Evolutionary conservation across 2,797 vertebrate species (phyloP).

Genomic region (Echeneis naucrates): DNA sequence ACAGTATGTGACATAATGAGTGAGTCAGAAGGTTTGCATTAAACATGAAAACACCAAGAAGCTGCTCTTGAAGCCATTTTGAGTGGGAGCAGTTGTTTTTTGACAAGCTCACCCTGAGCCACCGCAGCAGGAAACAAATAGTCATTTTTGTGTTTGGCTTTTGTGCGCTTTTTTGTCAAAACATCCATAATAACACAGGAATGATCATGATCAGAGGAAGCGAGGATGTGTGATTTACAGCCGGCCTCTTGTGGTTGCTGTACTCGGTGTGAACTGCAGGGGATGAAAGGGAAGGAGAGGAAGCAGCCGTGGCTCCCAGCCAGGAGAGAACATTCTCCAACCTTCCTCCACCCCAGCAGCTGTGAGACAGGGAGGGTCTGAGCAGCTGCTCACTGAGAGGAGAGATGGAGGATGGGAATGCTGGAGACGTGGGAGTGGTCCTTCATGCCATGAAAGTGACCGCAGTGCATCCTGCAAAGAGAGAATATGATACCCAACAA

Average conservation of each 20-base stretch:
- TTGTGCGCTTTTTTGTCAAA: neutral
- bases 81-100: neutral
- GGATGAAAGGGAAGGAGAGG: conserved; percentile 54
- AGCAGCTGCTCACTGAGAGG: conserved; percentile 74
- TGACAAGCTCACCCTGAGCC: too few species aligned
- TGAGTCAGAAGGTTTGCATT: neutral
- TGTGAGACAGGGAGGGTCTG: conserved; percentile 67
- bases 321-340: conserved; percentile 54
- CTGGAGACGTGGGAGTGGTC: conserved; percentile 69
- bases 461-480: conserved; percentile 39
- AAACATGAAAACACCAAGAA: conserved; percentile 11
- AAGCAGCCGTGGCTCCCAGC: conserved; percentile 49
- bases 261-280: conserved; percentile 38
- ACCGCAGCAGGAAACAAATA: neutral
- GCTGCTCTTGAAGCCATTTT: conserved; percentile 1
- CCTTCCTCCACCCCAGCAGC: conserved; percentile 62
- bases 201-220: neutral
- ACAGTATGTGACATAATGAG: conserved; percentile 5
- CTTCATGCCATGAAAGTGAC: conserved; percentile 48
- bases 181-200: neutral
- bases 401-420: conserved; percentile 68
- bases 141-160: too few species aligned
- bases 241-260: conserved; percentile 21
- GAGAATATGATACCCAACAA: conserved; percentile 48
- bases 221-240: conserved; percentile 32